phyloP scores from a whole-genome alignment of 2,888 invertebrate species.

The Cylloceria caligata region DNA sequence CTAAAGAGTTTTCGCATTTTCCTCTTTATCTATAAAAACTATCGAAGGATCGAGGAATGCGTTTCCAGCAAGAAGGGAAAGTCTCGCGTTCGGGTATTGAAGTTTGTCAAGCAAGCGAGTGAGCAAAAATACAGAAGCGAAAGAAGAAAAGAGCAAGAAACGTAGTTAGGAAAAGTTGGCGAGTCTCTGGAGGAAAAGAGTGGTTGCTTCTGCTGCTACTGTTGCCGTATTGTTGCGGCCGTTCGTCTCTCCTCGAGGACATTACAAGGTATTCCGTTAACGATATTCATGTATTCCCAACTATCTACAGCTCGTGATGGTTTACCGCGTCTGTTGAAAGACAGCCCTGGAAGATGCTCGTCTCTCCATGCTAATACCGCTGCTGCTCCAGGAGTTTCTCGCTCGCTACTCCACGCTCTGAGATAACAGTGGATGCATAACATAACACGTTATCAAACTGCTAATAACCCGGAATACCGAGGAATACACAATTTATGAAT shows the following conservation, averaged over 20 bases:
- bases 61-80: not conserved
- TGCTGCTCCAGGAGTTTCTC: too few relatives aligned
- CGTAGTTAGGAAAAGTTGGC: slow-evolving; percentile 34
- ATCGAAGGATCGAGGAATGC: not conserved
- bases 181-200: slow-evolving; percentile 14
- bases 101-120: not conserved
- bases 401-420: slow-evolving; percentile 10
- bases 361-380: slow-evolving; percentile 30
- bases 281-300: slow-evolving; percentile 59
- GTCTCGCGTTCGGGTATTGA: slow-evolving; percentile 3
- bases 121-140: not conserved
- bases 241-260: slow-evolving; percentile 29
- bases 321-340: not conserved
- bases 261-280: slow-evolving; percentile 45
- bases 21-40: not conserved
- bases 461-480: not conserved
- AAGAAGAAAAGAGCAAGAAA: not conserved
- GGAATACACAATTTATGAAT: not conserved
- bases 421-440: slow-evolving; percentile 13
- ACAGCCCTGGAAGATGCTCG: slow-evolving; percentile 32
- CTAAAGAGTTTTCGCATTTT: not conserved
- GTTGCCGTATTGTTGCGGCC: too few relatives aligned
- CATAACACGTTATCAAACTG: not conserved
- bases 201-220: slow-evolving; percentile 15
- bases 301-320: slow-evolving; percentile 25